Evolutionary conservation across 1,140 invertebrate species (phyloP).

Genomic region (Orius insidiosus): DNA sequence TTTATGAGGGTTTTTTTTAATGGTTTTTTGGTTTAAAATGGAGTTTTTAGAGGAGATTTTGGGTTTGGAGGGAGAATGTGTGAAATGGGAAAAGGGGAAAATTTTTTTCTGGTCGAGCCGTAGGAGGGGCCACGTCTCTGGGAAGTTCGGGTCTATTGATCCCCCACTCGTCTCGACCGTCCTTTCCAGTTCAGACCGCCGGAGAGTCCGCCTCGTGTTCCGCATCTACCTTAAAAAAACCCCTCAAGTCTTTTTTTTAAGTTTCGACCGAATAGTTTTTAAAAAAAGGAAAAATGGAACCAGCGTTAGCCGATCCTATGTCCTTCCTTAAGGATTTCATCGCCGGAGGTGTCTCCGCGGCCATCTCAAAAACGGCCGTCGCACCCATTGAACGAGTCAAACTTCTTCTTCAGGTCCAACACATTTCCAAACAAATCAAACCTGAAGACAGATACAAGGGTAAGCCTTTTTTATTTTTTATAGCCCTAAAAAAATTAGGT

Average conservation of each 20-base stretch:
- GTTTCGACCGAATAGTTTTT: background rate
- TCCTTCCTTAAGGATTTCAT: conserved; percentile 68
- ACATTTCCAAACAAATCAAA: conserved; percentile 67
- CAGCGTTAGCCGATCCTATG: conserved; percentile 35
- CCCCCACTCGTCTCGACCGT: conserved; percentile 6
- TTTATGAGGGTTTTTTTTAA: too few relatives aligned
- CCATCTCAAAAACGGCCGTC: conserved; percentile 70
- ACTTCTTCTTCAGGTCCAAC: conserved; percentile 73
- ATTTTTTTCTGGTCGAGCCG: too few relatives aligned
- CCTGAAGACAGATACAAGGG: conserved; percentile 60
- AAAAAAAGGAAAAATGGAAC: conserved; percentile 16
- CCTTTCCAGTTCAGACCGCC: conserved; percentile 7
- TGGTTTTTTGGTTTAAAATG: too few relatives aligned
- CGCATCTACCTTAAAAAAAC: background rate
- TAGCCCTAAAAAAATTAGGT: too few relatives aligned
- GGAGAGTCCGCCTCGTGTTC: background rate
- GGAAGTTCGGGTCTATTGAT: background rate
- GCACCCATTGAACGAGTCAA: conserved; percentile 85
- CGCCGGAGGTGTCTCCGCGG: conserved; percentile 71
- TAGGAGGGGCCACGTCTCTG: too few relatives aligned
- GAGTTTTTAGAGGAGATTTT: too few relatives aligned
- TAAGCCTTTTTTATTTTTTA: conserved; percentile 14
- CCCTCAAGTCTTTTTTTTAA: background rate
- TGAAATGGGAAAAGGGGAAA: too few relatives aligned
- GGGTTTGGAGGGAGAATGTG: too few relatives aligned